Evolutionary conservation across 2,113 vertebrate genomes (phyloP).

Genomic region (Plecotus auritus): DNA sequence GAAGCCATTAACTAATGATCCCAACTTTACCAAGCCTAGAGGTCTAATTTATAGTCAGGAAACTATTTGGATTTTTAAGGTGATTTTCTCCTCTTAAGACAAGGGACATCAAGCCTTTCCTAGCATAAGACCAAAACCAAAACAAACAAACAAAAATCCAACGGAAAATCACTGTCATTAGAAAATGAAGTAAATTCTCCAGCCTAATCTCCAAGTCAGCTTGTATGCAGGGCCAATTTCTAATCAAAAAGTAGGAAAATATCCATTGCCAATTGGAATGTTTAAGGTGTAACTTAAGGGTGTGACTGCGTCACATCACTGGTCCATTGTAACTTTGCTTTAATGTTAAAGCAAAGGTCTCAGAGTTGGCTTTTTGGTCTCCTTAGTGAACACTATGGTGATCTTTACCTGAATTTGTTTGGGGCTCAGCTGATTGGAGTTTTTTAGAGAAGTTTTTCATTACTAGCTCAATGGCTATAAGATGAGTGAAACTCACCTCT

Average conservation of each 20-base stretch:
- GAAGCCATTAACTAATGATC: constrained; percentile 32
- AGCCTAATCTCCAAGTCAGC: neutral
- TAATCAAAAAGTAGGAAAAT: neutral
- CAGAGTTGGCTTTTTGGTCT: neutral
- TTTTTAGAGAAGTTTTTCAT: constrained; percentile 6
- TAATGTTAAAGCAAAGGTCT: neutral
- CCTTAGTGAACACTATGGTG: neutral
- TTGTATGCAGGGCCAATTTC: neutral
- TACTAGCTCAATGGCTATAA: neutral
- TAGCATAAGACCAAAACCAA: neutral
- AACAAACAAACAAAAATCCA: neutral
- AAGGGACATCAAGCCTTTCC: neutral
- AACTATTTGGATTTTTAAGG: neutral
- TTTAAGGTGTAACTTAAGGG: neutral
- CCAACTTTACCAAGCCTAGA: neutral
- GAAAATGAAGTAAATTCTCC: neutral
- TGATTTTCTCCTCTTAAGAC: constrained; percentile 23
- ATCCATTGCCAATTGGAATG: neutral
- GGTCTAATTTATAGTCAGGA: neutral
- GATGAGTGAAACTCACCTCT: neutral
- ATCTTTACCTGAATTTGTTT: neutral
- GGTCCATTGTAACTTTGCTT: neutral
- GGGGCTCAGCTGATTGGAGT: neutral
- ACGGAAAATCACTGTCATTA: neutral
- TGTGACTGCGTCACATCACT: neutral